Percentiles rank a stretch among this genome's conserved stretches.
These are phyloP conservation scores for Napeogenes inachia DNA, from an alignment of 2,888 invertebrate species.

Conservation along the genomic window DNA sequence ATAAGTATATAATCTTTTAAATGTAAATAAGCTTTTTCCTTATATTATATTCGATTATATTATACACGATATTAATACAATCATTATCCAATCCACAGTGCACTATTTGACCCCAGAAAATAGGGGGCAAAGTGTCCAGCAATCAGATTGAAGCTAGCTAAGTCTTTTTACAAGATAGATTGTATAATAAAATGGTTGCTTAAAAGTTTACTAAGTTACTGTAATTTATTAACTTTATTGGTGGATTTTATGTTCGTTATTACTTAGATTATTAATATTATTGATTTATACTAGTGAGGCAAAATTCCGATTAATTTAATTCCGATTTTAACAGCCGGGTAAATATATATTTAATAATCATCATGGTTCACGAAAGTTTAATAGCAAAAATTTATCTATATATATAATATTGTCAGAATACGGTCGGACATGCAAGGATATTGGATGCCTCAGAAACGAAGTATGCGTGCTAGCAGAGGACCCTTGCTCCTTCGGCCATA, in stretches of 20 bases:
- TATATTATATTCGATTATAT: constrained; percentile 53
- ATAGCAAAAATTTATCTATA: too few species aligned
- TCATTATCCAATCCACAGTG: too few species aligned
- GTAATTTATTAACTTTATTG: background rate
- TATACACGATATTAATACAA: too few species aligned
- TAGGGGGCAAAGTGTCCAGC: too few species aligned
- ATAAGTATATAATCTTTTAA: constrained; percentile 66
- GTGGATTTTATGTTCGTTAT: constrained; percentile 6
- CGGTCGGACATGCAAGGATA: constrained; percentile 86
- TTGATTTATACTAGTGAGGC: too few species aligned
- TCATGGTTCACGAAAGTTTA: too few species aligned
- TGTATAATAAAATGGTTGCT: too few species aligned
- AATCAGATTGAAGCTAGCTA: background rate
- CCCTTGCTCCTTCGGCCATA: constrained; percentile 80
- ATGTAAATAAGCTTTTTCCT: constrained; percentile 64
- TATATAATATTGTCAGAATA: constrained; percentile 78
- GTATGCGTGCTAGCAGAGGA: constrained; percentile 85
- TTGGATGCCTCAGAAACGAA: constrained; percentile 84
- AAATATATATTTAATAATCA: too few species aligned
- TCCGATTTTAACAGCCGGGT: too few species aligned
- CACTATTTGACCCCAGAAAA: too few species aligned
- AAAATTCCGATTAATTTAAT: too few species aligned
- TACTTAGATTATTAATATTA: too few species aligned
- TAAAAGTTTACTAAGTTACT: background rate
- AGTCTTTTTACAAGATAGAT: background rate